A percentile compares a stretch with the other conserved stretches of the same genome.
phyloP scores from a whole-genome alignment of 2,888 invertebrate genomes.

The Neoascia interrupta region DNA sequence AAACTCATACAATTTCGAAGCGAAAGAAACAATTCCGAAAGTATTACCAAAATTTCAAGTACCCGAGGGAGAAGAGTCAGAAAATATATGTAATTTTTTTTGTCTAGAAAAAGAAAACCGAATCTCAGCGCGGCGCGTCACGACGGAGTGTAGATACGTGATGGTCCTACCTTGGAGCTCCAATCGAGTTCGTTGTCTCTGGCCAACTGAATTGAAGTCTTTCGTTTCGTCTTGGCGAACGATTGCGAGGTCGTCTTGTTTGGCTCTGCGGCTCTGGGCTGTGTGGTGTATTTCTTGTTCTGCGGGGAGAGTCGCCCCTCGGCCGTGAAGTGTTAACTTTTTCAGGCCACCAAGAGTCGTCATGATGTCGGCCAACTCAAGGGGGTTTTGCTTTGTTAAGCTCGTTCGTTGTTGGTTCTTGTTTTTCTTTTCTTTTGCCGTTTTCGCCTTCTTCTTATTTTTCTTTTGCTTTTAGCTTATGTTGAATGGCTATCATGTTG shows the following conservation, averaged over 20 bases:
- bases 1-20: background rate
- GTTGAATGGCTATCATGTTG: constrained; percentile 4
- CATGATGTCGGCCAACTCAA: constrained; percentile 36
- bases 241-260: constrained; percentile 63
- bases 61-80: background rate
- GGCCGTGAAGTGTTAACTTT: no score
- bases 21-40: constrained; percentile 56
- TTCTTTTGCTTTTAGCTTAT: constrained; percentile 15
- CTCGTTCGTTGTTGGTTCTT: constrained; percentile 34
- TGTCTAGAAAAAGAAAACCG: constrained; percentile 36
- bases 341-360: constrained; percentile 41
- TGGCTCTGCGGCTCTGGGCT: constrained; percentile 29
- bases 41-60: constrained; percentile 26
- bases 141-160: constrained; percentile 8
- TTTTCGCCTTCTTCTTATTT: background rate
- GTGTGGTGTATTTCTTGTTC: constrained; percentile 41
- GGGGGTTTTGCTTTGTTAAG: constrained; percentile 36
- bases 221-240: constrained; percentile 74
- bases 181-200: constrained; percentile 79
- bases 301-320: no score
- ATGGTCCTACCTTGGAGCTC: constrained; percentile 71
- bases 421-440: constrained; percentile 7
- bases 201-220: constrained; percentile 79
- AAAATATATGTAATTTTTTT: no score
- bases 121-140: constrained; percentile 36